Evolutionary conservation across 53 echinoderm and acorn worm species (phyloP), one percentile per base, ranked within the genome.

Genomic region (Apostichopus leukothele): DNA sequence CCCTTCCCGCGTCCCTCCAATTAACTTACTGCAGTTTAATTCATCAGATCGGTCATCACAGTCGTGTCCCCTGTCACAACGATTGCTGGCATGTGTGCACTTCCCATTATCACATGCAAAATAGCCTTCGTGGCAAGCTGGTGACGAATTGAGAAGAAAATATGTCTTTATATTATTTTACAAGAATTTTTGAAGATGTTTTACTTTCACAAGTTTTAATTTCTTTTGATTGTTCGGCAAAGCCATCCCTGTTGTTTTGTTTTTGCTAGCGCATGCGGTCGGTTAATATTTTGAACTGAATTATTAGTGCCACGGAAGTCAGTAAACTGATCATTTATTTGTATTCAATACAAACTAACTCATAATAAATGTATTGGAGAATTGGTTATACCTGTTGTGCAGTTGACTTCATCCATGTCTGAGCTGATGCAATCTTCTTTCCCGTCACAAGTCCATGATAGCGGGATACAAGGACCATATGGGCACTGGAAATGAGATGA

Each of bases 361-460:
- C 63, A 63, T 71, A n/a, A 71, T 19, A 18, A 18, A 6, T 71
- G 13, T 71, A 19, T 71, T 57, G 25, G 11, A 22, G 22, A 0
- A 51, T n/a, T 12, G 21, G 22, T 50, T 5, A 18, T 67, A 13
- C 11, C 50, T 90, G 59, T 86, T 93, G 93, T 52, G 83, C 95
- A 95, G 76, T 90, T 79, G 5, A 60, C 16, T 87, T 95, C 95
- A 83, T 95, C 95, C 52, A 76, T 85, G 5, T 27, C 11, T 8
- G 78, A 83, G 14, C 71, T 89, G 4, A 23, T 19, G 66, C 95
- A 95, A 67, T 95, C 95, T 9, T 90, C 88, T 16, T 57, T 8
- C 7, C 95, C 95, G n/a, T 95, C 91, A 81, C 95, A 95, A 21
- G 86, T 76, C 95, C 95, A 93, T 52, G 90, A 74, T 5, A 60